Conservation (phyloP, 2,797 vertebrate species). For the Sylvia borin region DNA sequence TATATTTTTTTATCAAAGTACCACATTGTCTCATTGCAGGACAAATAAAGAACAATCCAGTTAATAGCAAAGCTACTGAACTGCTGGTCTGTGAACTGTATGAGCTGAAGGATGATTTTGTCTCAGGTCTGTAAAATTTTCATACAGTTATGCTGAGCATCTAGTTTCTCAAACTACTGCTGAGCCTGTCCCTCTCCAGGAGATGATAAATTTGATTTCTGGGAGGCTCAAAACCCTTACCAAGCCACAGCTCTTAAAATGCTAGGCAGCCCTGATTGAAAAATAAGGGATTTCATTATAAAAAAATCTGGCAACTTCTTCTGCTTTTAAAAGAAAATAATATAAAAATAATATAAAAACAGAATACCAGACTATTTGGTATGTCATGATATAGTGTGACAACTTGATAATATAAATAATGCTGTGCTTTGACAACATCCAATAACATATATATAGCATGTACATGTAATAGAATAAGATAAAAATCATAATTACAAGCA, state of each 20-base stretch:
- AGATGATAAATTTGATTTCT: not conserved
- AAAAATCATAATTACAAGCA: not conserved
- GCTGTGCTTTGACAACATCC: not conserved
- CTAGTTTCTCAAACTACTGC: not conserved
- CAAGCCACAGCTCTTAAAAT: not conserved
- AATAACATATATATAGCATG: not conserved
- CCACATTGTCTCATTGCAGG: not conserved
- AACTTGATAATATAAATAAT: not conserved
- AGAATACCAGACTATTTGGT: not conserved
- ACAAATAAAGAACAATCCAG: not conserved
- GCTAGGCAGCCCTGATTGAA: not conserved
- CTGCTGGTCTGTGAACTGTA: not conserved
- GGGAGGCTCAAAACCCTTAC: not conserved
- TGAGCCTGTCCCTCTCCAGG: not conserved
- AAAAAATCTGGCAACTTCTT: not conserved
- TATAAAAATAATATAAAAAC: not conserved
- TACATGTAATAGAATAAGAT: not conserved
- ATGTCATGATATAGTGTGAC: not conserved
- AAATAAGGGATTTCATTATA: not conserved
- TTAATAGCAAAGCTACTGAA: not conserved
- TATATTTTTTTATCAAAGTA: slow-evolving; percentile 10
- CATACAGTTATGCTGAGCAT: not conserved
- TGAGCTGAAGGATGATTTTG: not conserved
- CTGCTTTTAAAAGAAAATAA: not conserved
- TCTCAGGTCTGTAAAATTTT: not conserved